Percentiles rank a stretch among this genome's conserved stretches.
Evolutionary conservation across 2,797 vertebrate species (phyloP).

Genomic region (Tiaroga cobitis): DNA sequence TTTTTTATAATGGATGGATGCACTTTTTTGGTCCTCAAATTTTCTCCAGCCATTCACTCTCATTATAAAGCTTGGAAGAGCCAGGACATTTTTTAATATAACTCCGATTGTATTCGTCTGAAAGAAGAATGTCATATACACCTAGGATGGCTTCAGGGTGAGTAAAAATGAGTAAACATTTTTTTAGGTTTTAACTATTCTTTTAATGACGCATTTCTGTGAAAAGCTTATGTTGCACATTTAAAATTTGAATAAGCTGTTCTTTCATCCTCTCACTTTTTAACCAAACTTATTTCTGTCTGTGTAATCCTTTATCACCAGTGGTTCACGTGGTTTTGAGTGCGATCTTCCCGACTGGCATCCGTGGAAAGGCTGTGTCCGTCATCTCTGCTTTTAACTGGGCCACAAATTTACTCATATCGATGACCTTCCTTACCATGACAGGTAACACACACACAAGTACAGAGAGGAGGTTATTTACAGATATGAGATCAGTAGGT

Average conservation of each 20-base stretch:
- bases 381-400: conserved; percentile 93
- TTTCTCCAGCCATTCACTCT: too few species aligned
- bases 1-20: too few species aligned
- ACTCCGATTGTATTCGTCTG: too few species aligned
- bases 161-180: neutral
- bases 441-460: conserved; percentile 78
- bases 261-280: neutral
- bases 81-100: too few species aligned
- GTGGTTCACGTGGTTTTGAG: conserved; percentile 94
- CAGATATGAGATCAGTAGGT: conserved; percentile 5
- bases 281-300: conserved; percentile 19
- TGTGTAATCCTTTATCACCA: conserved; percentile 62
- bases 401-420: conserved; percentile 94
- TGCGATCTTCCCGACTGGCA: conserved; percentile 92
- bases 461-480: neutral
- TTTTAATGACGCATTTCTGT: neutral
- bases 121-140: too few species aligned
- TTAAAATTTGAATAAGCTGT: neutral
- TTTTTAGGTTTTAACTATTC: neutral
- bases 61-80: too few species aligned
- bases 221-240: neutral
- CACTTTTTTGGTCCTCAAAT: too few species aligned
- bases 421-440: conserved; percentile 91
- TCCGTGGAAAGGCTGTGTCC: conserved; percentile 91
- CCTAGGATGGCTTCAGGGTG: too few species aligned